These are phyloP conservation scores for Pteruthius melanotis DNA, from an alignment of 2,113 vertebrate genomes.

Conservation along the genomic window DNA sequence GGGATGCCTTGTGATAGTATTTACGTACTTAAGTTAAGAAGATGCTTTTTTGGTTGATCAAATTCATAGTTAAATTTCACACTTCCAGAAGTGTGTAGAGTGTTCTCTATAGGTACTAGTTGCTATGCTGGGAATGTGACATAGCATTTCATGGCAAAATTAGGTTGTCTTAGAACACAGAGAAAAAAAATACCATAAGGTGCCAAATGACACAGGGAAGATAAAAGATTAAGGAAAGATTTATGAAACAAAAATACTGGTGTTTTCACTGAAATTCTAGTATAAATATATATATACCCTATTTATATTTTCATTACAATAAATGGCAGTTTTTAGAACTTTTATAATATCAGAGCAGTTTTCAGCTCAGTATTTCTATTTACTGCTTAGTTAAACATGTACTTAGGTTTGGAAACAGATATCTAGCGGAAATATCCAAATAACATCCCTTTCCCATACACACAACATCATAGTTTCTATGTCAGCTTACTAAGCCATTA, in stretches of 20 bases:
- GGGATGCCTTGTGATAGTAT: background rate
- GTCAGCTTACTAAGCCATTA: background rate
- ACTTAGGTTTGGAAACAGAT: background rate
- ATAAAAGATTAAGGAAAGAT: background rate
- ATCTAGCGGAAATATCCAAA: background rate
- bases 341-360: background rate
- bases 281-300: background rate
- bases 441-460: background rate
- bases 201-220: background rate
- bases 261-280: background rate
- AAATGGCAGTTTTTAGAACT: background rate
- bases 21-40: background rate
- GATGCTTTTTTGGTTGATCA: background rate
- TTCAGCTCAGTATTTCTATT: background rate
- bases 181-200: background rate
- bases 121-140: background rate
- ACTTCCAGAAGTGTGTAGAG: background rate
- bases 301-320: background rate
- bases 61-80: background rate
- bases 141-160: background rate
- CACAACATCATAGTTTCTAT: background rate
- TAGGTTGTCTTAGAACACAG: background rate
- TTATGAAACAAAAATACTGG: background rate
- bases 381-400: background rate
- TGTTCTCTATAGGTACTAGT: background rate